Evolutionary conservation across 1,140 invertebrate genomes (phyloP), one percentile per base, ranked within the genome.

Genomic region (Octopus bimaculoides): DNA sequence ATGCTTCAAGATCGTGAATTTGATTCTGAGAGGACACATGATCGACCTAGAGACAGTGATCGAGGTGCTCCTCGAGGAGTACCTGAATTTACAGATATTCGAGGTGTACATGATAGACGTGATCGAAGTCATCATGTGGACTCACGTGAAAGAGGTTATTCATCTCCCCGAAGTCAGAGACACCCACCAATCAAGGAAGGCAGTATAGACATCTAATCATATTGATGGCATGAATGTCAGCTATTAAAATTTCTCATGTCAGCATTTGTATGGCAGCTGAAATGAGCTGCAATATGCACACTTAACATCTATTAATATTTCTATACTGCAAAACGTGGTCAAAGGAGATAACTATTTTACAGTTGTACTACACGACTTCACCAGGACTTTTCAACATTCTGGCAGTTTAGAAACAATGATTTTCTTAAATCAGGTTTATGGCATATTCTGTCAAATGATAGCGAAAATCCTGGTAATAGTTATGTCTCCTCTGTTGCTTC

Each of bases 151-250:
- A 77, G 71, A 41, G 61, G 53, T 20, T 78, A 78, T 54, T 52
- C 76, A 55, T 82, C 84, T 66, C 82, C 82, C 52, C 80, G 85
- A 53, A 83, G 81, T 73, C 80, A 83, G 55, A 83, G 82, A 66
- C 83, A 86, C 78, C 84, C 84, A 71, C 82, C 85, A 73, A 80
- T 85, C 56, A 82, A 83, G 69, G 83, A 86, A 79, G 86, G 85
- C 41, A 87, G 86, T 85, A 87, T 86, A 81, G 86, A 85, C 82
- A 87, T 85, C 71, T 85, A 84, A 61, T 17, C 66, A 71, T 20
- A 71, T 20, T 20, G 26, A 14, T 71, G 66, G 66, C 5, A 71
- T 20, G 17, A 71, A 20, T n/a, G 66, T 20, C 66, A 71, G 26
- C 14, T 71, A 14, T 20, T 71, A 71, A 71, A 14, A 71, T 71